Conservation (phyloP, 2,888 invertebrate species). For the Teleogryllus oceanicus region DNA sequence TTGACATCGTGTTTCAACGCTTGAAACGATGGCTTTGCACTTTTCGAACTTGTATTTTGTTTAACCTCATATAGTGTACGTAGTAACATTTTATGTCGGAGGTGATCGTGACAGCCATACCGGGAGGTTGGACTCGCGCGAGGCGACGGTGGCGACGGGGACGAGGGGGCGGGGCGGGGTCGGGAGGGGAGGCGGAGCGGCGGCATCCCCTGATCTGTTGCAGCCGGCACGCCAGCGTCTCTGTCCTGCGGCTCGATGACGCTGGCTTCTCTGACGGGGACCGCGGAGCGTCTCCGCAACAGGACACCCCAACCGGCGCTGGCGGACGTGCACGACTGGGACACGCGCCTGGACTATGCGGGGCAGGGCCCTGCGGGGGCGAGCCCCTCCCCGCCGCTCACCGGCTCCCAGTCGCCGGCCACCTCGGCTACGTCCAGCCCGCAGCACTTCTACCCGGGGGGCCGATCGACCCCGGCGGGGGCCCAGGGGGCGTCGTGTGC, state of each 20-base stretch:
- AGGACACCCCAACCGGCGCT: constrained; percentile 28
- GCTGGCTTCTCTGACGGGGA: constrained; percentile 89
- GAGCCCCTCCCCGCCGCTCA: constrained; percentile 40
- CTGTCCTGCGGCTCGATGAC: constrained; percentile 51
- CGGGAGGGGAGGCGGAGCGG: constrained; percentile 7
- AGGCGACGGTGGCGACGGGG: too few relatives aligned
- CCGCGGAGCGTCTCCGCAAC: constrained; percentile 62
- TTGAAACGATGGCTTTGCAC: too few relatives aligned
- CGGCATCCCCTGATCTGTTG: constrained; percentile 12
- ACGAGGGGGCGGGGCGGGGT: background rate
- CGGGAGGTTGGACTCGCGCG: too few relatives aligned
- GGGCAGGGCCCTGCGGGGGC: background rate
- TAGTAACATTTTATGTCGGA: too few relatives aligned
- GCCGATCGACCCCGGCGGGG: constrained; percentile 24
- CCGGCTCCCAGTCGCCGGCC: constrained; percentile 41
- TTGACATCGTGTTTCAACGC: too few relatives aligned
- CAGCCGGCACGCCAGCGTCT: constrained; percentile 44
- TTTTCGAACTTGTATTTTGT: too few relatives aligned
- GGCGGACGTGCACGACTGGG: constrained; percentile 39
- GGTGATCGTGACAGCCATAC: too few relatives aligned
- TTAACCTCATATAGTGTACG: too few relatives aligned
- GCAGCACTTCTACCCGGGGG: constrained; percentile 39
- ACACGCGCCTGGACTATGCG: constrained; percentile 32
- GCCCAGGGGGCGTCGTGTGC: background rate
- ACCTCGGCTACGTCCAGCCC: constrained; percentile 42